Conservation (phyloP, 2,888 invertebrate species). For the Tigriopus californicus region DNA sequence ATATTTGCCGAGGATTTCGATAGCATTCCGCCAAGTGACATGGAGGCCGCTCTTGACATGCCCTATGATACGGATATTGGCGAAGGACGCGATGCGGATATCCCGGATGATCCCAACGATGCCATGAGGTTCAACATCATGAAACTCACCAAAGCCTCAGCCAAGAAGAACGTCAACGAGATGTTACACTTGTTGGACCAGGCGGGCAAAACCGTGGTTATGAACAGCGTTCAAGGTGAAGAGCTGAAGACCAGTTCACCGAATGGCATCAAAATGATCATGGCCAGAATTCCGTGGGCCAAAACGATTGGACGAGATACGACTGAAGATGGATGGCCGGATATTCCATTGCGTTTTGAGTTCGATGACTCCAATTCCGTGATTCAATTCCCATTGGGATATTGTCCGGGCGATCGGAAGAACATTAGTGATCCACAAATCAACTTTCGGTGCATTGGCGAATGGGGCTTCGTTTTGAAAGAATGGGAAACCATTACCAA, state of each 20-base stretch:
- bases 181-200: not conserved
- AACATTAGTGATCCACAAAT: not conserved
- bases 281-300: not conserved
- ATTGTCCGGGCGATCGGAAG: not conserved
- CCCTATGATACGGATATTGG: conserved; percentile 14
- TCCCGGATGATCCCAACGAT: not conserved
- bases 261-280: not conserved
- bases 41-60: not conserved
- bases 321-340: not conserved
- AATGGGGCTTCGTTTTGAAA: too few relatives aligned
- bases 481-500: too few relatives aligned
- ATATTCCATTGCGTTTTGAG: not conserved
- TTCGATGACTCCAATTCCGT: not conserved
- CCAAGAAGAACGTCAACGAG: not conserved
- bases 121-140: not conserved
- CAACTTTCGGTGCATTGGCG: too few relatives aligned
- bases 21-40: not conserved
- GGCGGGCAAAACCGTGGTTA: not conserved
- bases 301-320: not conserved
- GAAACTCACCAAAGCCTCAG: not conserved
- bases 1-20: not conserved
- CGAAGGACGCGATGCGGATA: conserved; percentile 2
- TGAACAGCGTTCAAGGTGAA: not conserved
- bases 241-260: not conserved
- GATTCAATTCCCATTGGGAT: not conserved